These are phyloP conservation scores for Listrodromus nycthemerus DNA, from an alignment of 2,888 invertebrate genomes.

Conservation along the genomic window DNA sequence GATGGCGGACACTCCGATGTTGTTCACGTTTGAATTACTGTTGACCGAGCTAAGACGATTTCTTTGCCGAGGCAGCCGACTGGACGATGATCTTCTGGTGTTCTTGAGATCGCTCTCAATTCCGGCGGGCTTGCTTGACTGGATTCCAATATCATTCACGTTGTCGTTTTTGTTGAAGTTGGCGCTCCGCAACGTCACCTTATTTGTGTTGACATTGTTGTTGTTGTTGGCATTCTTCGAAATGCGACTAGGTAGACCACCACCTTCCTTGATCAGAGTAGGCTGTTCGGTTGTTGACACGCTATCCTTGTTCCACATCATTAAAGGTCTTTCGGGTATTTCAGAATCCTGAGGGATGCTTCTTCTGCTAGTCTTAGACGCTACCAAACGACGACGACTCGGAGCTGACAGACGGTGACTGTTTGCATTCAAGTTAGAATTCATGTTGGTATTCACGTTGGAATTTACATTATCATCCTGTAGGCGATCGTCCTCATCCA, in stretches of 20 bases:
- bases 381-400: neutral
- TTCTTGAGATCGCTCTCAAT: neutral
- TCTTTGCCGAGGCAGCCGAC: neutral
- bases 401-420: neutral
- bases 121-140: neutral
- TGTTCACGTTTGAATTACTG: conserved; percentile 31
- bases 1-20: neutral
- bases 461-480: neutral
- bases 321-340: neutral
- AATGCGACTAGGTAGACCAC: neutral
- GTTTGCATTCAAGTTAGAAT: neutral
- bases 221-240: neutral
- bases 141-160: neutral
- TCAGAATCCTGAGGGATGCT: neutral
- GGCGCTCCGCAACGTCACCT: neutral
- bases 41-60: conserved; percentile 12
- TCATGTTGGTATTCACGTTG: neutral
- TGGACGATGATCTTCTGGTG: neutral
- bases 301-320: neutral
- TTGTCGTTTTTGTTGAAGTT: neutral
- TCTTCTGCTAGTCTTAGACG: neutral
- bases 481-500: neutral
- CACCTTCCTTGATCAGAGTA: neutral
- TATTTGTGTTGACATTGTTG: neutral
- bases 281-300: neutral